A percentile compares a stretch with the other conserved stretches of the same genome.
These are phyloP conservation scores for Echinometra lucunter DNA, from an alignment of 53 echinoderm and acorn worm species.

Conservation along the genomic window DNA sequence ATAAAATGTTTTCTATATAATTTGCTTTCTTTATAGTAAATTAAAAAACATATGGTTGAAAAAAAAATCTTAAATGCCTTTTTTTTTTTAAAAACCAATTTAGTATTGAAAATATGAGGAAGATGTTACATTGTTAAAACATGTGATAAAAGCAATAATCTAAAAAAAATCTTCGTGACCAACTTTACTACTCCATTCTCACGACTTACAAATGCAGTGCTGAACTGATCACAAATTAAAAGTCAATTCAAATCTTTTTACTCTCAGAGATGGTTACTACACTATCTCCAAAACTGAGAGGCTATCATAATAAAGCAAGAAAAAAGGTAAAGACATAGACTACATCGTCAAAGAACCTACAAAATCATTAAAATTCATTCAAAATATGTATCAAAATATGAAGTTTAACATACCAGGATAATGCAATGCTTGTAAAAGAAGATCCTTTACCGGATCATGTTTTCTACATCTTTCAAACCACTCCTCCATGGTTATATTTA, in stretches of 20 bases:
- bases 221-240: no score
- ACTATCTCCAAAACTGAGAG: not conserved
- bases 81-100: not conserved
- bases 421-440: not conserved
- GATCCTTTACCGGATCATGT: no score
- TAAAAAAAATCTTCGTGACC: not conserved
- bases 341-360: no score
- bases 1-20: not conserved
- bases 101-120: not conserved
- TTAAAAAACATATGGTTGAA: no score
- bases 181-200: not conserved
- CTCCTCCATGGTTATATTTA: no score
- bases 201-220: no score
- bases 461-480: no score
- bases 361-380: not conserved
- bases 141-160: not conserved
- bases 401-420: no score
- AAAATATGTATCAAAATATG: no score
- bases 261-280: not conserved
- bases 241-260: not conserved
- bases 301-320: not conserved
- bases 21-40: no score
- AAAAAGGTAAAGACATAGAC: not conserved
- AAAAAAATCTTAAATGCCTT: no score
- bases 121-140: no score